Evolutionary conservation across 2,888 invertebrate species (phyloP).

Genomic region (Xestia ashworthii): DNA sequence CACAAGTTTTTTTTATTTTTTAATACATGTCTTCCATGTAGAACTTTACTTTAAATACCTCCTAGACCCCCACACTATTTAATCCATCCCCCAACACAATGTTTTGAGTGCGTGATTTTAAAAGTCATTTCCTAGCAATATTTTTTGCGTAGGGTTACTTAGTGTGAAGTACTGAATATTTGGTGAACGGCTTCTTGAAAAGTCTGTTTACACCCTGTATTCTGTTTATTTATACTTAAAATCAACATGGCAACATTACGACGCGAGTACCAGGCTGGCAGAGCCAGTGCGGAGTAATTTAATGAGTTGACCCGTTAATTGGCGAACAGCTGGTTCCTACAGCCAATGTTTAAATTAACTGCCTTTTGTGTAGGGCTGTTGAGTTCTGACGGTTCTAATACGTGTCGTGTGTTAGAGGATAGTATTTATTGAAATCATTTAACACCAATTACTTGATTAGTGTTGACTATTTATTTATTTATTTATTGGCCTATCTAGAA

Average conservation of each 20-base stretch:
- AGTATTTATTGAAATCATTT: not conserved
- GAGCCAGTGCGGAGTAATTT: slow-evolving; percentile 76
- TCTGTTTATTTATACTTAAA: slow-evolving; percentile 58
- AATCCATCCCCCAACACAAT: too few species aligned
- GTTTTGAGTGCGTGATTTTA: too few species aligned
- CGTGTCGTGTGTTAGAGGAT: not conserved
- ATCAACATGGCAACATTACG: slow-evolving; percentile 60
- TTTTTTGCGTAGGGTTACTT: too few species aligned
- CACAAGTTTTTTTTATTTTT: too few species aligned
- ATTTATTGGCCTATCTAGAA: too few species aligned
- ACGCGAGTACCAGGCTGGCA: slow-evolving; percentile 67
- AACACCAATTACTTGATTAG: not conserved
- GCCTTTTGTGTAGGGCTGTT: slow-evolving; percentile 68
- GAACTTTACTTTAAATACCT: too few species aligned
- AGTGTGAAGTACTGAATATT: too few species aligned
- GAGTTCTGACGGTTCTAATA: slow-evolving; percentile 28
- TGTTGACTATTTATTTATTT: too few species aligned
- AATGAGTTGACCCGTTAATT: slow-evolving; percentile 83
- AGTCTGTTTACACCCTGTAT: not conserved
- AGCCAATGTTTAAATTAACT: slow-evolving; percentile 83
- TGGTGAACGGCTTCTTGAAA: too few species aligned
- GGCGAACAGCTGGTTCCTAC: slow-evolving; percentile 77
- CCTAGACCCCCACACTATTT: too few species aligned
- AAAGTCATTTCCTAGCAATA: too few species aligned
- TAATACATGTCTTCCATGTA: too few species aligned